A percentile compares a stretch with the other conserved stretches of the same genome.
These are phyloP conservation scores for Pseudonaja textilis DNA, from an alignment of 2,113 vertebrate genomes.

Conservation along the genomic window DNA sequence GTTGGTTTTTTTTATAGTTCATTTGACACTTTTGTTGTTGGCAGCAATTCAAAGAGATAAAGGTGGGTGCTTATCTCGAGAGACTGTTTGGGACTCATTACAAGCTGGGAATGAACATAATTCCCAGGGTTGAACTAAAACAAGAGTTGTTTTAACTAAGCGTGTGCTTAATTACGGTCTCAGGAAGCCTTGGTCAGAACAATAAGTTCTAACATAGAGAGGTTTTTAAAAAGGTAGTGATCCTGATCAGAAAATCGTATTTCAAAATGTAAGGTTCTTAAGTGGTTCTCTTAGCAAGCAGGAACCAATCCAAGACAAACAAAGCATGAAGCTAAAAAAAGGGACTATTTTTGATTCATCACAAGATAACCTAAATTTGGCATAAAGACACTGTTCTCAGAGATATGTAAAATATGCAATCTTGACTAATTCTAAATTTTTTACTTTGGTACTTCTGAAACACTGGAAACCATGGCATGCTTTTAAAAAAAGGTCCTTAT, in stretches of 20 bases:
- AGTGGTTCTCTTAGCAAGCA: background rate
- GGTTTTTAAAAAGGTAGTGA: background rate
- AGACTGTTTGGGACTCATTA: no score
- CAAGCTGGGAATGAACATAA: no score
- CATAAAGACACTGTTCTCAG: background rate
- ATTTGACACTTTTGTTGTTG: no score
- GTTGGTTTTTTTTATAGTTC: no score
- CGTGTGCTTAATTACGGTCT: no score
- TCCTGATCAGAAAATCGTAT: background rate
- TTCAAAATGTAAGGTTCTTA: background rate
- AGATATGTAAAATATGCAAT: background rate
- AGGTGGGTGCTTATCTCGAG: no score
- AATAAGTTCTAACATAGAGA: no score
- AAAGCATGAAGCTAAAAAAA: background rate
- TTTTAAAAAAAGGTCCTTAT: background rate
- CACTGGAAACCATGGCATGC: background rate
- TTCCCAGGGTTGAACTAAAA: no score
- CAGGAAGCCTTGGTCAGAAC: no score
- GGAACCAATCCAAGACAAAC: background rate
- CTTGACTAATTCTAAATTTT: background rate
- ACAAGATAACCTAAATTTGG: background rate
- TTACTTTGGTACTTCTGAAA: background rate
- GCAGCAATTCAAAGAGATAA: no score
- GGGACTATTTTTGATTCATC: background rate
- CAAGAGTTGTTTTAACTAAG: no score